Percentiles rank a stretch among this genome's conserved stretches.
These are phyloP conservation scores for Podabrus alpinus DNA, from an alignment of 2,888 invertebrate species.

Conservation along the genomic window DNA sequence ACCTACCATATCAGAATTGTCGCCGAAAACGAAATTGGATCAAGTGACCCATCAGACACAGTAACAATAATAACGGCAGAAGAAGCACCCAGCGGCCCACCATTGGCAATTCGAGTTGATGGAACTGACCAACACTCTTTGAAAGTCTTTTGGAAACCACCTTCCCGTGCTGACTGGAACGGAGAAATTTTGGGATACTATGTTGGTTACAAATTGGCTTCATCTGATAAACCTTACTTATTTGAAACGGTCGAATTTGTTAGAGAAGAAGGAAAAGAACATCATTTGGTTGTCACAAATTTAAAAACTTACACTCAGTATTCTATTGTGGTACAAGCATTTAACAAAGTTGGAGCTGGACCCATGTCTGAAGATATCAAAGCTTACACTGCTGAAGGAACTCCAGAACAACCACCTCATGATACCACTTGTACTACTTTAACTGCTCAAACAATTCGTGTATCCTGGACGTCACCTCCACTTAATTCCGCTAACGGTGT, in stretches of 20 bases:
- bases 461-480: constrained; percentile 94
- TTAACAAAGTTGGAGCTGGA: constrained; percentile 92
- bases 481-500: constrained; percentile 90
- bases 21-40: constrained; percentile 91
- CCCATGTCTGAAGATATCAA: constrained; percentile 87
- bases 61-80: constrained; percentile 95
- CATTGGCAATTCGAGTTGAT: constrained; percentile 82
- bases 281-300: constrained; percentile 66
- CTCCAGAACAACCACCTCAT: constrained; percentile 88
- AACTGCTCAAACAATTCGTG: constrained; percentile 91
- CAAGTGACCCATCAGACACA: constrained; percentile 90
- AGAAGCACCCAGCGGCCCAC: constrained; percentile 80
- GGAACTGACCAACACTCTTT: constrained; percentile 86
- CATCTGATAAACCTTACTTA: constrained; percentile 83
- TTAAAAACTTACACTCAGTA: constrained; percentile 90
- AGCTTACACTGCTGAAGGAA: constrained; percentile 93
- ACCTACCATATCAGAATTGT: constrained; percentile 92
- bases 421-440: constrained; percentile 91
- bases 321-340: constrained; percentile 93
- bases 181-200: constrained; percentile 90
- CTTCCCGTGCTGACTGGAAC: constrained; percentile 87
- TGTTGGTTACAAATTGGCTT: constrained; percentile 85
- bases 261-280: constrained; percentile 89
- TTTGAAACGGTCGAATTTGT: constrained; percentile 92
- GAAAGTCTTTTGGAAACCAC: constrained; percentile 89